Conservation (phyloP, 2,797 vertebrate species). For the Tragopan temminckii region DNA sequence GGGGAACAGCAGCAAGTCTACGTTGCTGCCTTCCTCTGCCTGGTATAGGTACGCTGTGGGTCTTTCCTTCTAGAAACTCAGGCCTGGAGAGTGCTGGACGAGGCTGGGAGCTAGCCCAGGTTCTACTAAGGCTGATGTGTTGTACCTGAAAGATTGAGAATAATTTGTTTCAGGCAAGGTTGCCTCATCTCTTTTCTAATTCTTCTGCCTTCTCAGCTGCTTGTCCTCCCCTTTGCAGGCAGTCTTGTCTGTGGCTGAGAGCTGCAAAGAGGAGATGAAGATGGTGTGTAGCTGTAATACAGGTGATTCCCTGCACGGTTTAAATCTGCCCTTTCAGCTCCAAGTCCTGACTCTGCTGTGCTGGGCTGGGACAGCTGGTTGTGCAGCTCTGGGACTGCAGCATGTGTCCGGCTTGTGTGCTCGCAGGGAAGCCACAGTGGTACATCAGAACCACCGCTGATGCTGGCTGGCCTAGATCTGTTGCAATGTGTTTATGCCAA, state of each 20-base stretch:
- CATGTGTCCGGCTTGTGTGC: rapidly evolving
- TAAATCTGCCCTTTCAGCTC: not conserved
- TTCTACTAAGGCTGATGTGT: not conserved
- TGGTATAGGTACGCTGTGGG: not conserved
- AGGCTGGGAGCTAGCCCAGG: not conserved
- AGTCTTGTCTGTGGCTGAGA: not conserved
- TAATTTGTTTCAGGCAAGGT: not conserved
- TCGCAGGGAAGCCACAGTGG: rapidly evolving
- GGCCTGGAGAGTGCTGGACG: not conserved
- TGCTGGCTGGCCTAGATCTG: not conserved
- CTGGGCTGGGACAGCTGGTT: not conserved
- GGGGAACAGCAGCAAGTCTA: not conserved
- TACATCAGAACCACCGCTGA: not conserved
- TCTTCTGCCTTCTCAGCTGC: not conserved
- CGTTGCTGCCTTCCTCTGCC: not conserved
- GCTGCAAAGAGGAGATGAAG: not conserved
- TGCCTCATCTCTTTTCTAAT: not conserved
- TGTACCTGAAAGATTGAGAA: not conserved
- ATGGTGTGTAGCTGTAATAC: too few species aligned
- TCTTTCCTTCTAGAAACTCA: not conserved
- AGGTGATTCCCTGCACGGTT: not conserved
- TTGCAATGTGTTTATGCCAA: not conserved
- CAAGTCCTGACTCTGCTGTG: not conserved
- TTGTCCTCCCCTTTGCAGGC: not conserved
- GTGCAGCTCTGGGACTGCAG: not conserved